Conservation (phyloP, 1,140 invertebrate genomes). For the Metaphire vulgaris region DNA sequence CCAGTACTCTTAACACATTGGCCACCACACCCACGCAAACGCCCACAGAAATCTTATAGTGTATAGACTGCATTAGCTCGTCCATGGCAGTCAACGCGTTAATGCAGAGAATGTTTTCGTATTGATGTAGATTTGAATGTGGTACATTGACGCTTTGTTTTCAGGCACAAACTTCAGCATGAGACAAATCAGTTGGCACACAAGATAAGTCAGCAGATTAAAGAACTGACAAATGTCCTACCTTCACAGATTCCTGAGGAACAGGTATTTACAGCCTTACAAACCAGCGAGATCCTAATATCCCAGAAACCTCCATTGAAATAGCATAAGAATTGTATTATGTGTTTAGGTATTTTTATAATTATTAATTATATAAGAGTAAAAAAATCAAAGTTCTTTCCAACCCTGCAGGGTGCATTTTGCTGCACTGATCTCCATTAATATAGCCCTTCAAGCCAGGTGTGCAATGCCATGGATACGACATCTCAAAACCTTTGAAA, state of each 20-base stretch:
- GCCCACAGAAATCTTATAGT: not conserved
- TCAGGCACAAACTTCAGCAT: not conserved
- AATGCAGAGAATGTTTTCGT: not conserved
- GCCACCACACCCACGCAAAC: not conserved
- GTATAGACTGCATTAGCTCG: not conserved
- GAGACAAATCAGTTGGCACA: not conserved
- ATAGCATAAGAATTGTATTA: not conserved
- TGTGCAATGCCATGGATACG: too few relatives aligned
- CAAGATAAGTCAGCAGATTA: not conserved
- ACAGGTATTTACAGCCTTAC: not conserved
- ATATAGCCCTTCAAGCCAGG: too few relatives aligned
- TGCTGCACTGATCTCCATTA: too few relatives aligned
- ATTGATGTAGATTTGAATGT: too few relatives aligned
- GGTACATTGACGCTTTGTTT: too few relatives aligned
- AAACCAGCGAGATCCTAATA: not conserved
- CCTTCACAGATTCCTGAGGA: not conserved
- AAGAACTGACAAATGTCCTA: not conserved
- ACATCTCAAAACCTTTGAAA: too few relatives aligned
- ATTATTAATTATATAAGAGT: not conserved
- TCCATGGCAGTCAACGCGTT: not conserved
- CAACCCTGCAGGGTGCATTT: too few relatives aligned
- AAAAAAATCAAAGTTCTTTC: not conserved
- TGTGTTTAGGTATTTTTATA: not conserved
- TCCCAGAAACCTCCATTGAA: not conserved
- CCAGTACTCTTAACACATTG: not conserved